phyloP scores from a whole-genome alignment of 2,888 invertebrate species.

The Cabera pusaria region DNA sequence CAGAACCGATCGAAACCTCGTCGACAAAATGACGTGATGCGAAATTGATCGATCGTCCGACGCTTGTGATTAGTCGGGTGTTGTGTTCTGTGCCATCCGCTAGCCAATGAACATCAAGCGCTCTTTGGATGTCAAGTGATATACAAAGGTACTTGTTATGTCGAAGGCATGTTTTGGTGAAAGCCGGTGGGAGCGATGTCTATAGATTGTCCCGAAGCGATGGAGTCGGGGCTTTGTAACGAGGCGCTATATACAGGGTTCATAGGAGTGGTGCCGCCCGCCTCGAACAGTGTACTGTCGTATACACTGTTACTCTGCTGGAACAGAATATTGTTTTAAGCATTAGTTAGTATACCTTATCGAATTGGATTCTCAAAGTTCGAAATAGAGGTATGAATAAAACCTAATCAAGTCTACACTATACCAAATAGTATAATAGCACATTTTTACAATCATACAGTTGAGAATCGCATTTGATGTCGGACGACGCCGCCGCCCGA shows the following conservation, averaged over 20 bases:
- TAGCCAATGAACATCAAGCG: constrained; percentile 31
- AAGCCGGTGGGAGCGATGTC: constrained; percentile 41
- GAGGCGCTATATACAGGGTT: constrained; percentile 88
- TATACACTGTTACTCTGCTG: constrained; percentile 88
- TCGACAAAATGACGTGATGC: constrained; percentile 3
- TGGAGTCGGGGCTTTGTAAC: constrained; percentile 88
- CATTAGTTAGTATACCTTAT: too few species aligned
- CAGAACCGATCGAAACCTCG: neutral
- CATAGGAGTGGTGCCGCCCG: constrained; percentile 85
- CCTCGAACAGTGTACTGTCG: constrained; percentile 88
- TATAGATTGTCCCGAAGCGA: constrained; percentile 82
- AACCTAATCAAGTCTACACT: too few species aligned
- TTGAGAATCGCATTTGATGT: too few species aligned
- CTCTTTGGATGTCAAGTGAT: constrained; percentile 29
- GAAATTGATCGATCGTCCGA: neutral
- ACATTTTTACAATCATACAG: too few species aligned
- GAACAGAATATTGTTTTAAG: constrained; percentile 8
- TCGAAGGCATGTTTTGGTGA: constrained; percentile 58
- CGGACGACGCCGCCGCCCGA: too few species aligned
- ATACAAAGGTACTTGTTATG: constrained; percentile 53
- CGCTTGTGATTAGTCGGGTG: constrained; percentile 1
- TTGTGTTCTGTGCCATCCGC: constrained; percentile 3
- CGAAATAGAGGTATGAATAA: too few species aligned
- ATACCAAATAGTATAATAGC: too few species aligned
- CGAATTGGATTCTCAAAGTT: too few species aligned